These are phyloP conservation scores for Caranx melampygus DNA, from an alignment of 2,113 vertebrate genomes.

Conservation along the genomic window DNA sequence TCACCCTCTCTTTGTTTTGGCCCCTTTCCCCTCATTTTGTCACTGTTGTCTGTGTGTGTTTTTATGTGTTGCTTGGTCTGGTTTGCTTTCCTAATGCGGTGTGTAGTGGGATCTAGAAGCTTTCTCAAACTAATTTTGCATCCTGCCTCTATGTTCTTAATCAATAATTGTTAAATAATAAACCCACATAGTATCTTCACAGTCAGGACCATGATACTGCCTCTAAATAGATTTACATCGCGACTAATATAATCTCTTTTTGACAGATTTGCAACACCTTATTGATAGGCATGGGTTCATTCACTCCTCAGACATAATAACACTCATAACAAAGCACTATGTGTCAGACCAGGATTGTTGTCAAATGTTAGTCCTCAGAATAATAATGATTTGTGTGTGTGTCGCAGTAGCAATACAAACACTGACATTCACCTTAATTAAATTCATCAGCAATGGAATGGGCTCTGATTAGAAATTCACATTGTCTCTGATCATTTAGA, in stretches of 20 bases:
- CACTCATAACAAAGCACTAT: conserved; percentile 17
- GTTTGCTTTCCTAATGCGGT: conserved; percentile 48
- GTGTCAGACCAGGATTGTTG: conserved; percentile 7
- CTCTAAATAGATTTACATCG: not conserved
- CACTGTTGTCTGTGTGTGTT: conserved; percentile 69
- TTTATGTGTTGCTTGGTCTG: conserved; percentile 44
- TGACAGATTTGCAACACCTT: conserved; percentile 7
- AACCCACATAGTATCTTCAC: conserved; percentile 2
- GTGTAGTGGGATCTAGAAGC: conserved; percentile 43
- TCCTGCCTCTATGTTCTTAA: conserved; percentile 16
- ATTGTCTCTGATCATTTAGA: conserved; percentile 25
- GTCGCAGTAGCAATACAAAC: not conserved
- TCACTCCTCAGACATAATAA: conserved; percentile 19
- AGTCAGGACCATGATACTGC: not conserved
- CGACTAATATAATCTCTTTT: conserved; percentile 25
- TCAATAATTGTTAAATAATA: conserved; percentile 9
- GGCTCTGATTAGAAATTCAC: not conserved
- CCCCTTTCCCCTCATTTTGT: conserved; percentile 76
- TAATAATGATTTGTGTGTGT: conserved; percentile 1
- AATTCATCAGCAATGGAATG: conserved; percentile 19
- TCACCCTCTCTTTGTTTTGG: conserved; percentile 84
- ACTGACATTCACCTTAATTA: conserved; percentile 18
- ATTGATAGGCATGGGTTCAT: conserved; percentile 35
- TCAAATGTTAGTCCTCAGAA: conserved; percentile 21
- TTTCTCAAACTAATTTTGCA: conserved; percentile 45